A percentile compares a stretch with the other conserved stretches of the same genome.
Conservation (phyloP, 2,888 invertebrate species). For the Bombylius major region DNA sequence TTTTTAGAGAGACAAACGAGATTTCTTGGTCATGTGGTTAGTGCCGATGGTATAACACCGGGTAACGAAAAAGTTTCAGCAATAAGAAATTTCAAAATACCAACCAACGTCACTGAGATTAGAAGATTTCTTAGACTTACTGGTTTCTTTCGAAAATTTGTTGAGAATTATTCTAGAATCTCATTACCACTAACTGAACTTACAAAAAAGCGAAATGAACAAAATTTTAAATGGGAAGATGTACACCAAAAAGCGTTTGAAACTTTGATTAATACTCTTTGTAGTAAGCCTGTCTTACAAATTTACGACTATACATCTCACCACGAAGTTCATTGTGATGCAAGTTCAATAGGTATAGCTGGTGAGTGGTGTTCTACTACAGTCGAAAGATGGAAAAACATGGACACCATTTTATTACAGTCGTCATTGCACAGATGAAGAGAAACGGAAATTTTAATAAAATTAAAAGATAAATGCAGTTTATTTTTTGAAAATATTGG, state of each 20-base stretch:
- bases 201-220: conserved; percentile 8
- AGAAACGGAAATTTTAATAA: too few relatives aligned
- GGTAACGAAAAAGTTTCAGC: conserved; percentile 15
- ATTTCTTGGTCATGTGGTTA: conserved; percentile 17
- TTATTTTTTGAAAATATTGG: too few relatives aligned
- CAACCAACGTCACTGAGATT: conserved; percentile 16
- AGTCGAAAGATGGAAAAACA: neutral
- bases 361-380: conserved; percentile 1
- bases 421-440: conserved; percentile 5
- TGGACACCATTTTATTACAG: neutral
- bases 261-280: conserved; percentile 17
- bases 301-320: conserved; percentile 11
- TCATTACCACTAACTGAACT: conserved; percentile 15
- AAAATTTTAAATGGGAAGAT: conserved; percentile 7
- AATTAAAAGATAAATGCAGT: too few relatives aligned
- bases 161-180: conserved; percentile 13
- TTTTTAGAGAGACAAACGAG: conserved; percentile 13
- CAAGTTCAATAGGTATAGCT: neutral
- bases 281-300: conserved; percentile 19
- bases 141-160: conserved; percentile 20
- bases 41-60: conserved; percentile 16
- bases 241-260: conserved; percentile 20
- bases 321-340: conserved; percentile 9
- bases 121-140: conserved; percentile 21
- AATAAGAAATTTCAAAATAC: conserved; percentile 12